Percentiles rank a stretch among this genome's conserved stretches.
phyloP scores from a whole-genome alignment of 2,888 invertebrate species.

The Idaea aversata region DNA sequence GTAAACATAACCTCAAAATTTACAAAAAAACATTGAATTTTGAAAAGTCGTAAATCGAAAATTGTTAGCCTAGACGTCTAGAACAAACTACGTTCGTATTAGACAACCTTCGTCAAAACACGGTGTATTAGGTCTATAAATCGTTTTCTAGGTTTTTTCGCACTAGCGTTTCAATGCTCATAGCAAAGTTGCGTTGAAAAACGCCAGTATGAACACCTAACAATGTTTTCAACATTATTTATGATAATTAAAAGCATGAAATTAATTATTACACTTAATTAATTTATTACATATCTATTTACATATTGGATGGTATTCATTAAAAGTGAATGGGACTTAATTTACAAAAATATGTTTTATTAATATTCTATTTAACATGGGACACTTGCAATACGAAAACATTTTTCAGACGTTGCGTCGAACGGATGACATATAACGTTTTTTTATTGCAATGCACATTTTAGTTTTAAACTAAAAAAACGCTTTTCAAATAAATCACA shows the following conservation, averaged over 20 bases:
- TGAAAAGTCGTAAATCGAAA: no score
- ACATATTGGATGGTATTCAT: background rate
- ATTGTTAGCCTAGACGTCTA: no score
- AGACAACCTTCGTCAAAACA: no score
- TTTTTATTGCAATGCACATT: background rate
- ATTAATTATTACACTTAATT: background rate
- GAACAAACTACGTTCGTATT: no score
- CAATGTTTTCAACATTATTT: background rate
- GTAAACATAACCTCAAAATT: no score
- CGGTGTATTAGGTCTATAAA: background rate
- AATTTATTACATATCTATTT: background rate
- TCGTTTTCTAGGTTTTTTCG: background rate
- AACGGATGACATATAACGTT: background rate
- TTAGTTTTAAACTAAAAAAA: constrained; percentile 30
- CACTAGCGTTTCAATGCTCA: background rate
- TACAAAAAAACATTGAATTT: no score
- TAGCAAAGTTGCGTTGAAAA: background rate
- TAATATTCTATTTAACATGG: background rate
- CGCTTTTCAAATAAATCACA: constrained; percentile 58
- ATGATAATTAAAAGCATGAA: background rate
- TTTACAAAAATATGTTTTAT: constrained; percentile 3
- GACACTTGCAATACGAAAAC: background rate
- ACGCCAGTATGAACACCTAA: background rate
- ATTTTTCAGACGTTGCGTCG: background rate
- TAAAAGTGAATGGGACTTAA: constrained; percentile 1